These are phyloP conservation scores for Coleophora deauratella DNA, from an alignment of 2,888 invertebrate species.

Conservation along the genomic window DNA sequence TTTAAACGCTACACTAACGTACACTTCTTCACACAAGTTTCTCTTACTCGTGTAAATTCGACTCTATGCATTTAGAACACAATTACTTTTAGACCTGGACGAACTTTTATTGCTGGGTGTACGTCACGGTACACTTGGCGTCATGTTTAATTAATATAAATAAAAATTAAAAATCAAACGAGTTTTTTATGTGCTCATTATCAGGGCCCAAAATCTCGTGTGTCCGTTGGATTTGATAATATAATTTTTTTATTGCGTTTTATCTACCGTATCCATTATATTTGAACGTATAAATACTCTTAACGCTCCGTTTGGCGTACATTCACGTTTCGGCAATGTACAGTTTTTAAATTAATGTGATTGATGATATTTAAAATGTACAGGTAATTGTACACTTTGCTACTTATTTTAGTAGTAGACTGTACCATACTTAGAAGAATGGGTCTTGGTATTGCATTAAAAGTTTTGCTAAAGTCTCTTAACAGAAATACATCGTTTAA, in stretches of 20 bases:
- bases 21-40: not conserved
- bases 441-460: too few relatives aligned
- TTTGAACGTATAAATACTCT: slow-evolving; percentile 33
- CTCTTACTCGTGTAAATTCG: not conserved
- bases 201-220: slow-evolving; percentile 43
- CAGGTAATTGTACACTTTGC: too few relatives aligned
- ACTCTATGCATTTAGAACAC: not conserved
- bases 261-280: slow-evolving; percentile 54
- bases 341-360: not conserved
- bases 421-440: too few relatives aligned
- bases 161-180: slow-evolving; percentile 49
- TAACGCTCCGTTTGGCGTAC: slow-evolving; percentile 35
- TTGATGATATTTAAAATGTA: not conserved
- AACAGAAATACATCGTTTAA: too few relatives aligned
- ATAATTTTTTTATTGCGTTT: slow-evolving; percentile 28
- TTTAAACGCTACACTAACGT: slow-evolving; percentile 6
- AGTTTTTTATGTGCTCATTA: slow-evolving; percentile 46
- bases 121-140: slow-evolving; percentile 59
- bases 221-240: slow-evolving; percentile 21
- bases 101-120: slow-evolving; percentile 22
- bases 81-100: too few relatives aligned
- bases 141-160: slow-evolving; percentile 62
- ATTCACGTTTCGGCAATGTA: slow-evolving; percentile 6
- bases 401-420: too few relatives aligned
- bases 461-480: too few relatives aligned